Conservation (phyloP, 2,888 invertebrate species). For the Pycnomerus fuliginosus region DNA sequence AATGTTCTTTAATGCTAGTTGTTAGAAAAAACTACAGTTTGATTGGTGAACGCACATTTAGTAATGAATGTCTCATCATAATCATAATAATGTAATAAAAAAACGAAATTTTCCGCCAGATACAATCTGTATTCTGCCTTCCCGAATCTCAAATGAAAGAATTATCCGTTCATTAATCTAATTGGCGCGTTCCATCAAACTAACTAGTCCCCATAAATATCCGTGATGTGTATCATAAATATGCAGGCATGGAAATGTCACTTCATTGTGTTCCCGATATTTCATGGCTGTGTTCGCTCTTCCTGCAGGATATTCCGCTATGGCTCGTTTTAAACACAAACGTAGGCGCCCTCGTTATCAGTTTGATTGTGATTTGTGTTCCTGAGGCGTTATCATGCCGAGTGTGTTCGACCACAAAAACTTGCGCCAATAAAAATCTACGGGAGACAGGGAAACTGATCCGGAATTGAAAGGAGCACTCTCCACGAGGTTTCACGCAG, state of each 20-base stretch:
- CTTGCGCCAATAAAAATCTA: not conserved
- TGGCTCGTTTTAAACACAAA: not conserved
- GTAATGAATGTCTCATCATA: too few relatives aligned
- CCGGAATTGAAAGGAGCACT: conserved; percentile 12
- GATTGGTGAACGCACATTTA: too few relatives aligned
- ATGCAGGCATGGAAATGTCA: conserved; percentile 16
- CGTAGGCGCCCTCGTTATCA: too few relatives aligned
- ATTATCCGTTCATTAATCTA: too few relatives aligned
- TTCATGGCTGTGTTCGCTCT: conserved; percentile 11
- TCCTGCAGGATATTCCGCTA: conserved; percentile 9
- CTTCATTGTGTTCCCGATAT: conserved; percentile 11
- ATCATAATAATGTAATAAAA: too few relatives aligned
- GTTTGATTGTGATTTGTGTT: conserved; percentile 18
- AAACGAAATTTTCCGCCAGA: too few relatives aligned
- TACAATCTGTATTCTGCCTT: too few relatives aligned
- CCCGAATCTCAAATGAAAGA: too few relatives aligned
- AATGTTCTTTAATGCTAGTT: too few relatives aligned
- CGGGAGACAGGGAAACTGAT: conserved; percentile 5
- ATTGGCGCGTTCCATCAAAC: conserved; percentile 5
- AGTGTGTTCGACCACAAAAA: not conserved
- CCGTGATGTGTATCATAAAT: conserved; percentile 15
- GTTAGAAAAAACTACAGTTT: too few relatives aligned
- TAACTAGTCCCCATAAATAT: conserved; percentile 14
- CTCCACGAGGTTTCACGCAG: conserved; percentile 9
- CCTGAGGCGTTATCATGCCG: not conserved